phyloP scores from a whole-genome alignment of 2,888 invertebrate species.

The Ariolimax columbianus region DNA sequence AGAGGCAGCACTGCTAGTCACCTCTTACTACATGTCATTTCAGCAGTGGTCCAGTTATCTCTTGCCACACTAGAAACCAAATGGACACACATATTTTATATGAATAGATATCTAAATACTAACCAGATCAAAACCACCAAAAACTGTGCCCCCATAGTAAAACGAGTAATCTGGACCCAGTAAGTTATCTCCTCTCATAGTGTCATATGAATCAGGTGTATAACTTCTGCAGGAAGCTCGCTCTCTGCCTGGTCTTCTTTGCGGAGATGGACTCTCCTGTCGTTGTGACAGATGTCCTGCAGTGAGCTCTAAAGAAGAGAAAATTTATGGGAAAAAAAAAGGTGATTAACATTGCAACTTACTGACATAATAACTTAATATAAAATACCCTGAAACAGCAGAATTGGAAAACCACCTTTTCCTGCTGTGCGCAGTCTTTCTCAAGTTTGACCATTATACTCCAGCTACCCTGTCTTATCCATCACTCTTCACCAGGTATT shows the following conservation, averaged over 20 bases:
- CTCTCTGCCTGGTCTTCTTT: conserved; percentile 34
- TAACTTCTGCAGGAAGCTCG: conserved; percentile 16
- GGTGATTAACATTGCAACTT: neutral
- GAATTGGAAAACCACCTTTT: too few species aligned
- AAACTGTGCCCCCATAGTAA: neutral
- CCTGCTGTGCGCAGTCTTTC: too few species aligned
- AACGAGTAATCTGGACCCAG: neutral
- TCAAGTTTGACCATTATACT: too few species aligned
- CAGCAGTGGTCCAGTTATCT: too few species aligned
- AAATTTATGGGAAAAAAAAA: neutral
- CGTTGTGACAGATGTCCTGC: conserved; percentile 21
- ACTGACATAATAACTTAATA: too few species aligned
- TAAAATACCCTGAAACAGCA: too few species aligned
- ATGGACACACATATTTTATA: too few species aligned
- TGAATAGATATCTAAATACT: neutral
- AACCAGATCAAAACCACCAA: conserved; percentile 13
- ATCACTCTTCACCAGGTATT: too few species aligned
- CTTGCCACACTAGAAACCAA: too few species aligned
- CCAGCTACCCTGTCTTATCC: too few species aligned
- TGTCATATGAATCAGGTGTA: conserved; percentile 39
- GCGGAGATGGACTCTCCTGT: conserved; percentile 51
- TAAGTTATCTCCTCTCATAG: neutral
- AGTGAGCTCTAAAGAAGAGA: conserved; percentile 22
- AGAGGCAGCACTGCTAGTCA: too few species aligned
- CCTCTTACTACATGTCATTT: too few species aligned